These are phyloP conservation scores for Lycodopsis pacificus DNA, from an alignment of 2,797 vertebrate species.

Conservation along the genomic window DNA sequence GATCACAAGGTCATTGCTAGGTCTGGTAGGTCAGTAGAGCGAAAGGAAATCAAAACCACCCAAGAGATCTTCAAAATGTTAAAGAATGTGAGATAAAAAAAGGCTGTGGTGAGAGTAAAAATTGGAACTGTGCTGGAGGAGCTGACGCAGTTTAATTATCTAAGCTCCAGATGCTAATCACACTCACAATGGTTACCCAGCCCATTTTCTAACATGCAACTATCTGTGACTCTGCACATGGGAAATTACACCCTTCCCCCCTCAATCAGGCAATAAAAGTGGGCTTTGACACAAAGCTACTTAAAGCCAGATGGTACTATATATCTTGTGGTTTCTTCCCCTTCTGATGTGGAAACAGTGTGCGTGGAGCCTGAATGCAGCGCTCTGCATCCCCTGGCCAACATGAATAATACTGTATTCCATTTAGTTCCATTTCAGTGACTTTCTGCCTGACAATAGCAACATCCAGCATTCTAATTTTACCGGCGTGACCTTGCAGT, in stretches of 20 bases:
- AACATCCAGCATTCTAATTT: conserved; percentile 67
- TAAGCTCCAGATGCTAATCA: conserved; percentile 79
- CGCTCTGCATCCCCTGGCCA: conserved; percentile 43
- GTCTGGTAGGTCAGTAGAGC: conserved; percentile 5
- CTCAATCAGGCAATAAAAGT: conserved; percentile 79
- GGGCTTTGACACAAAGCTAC: conserved; percentile 78
- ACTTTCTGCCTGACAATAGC: conserved; percentile 72
- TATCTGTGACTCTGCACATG: conserved; percentile 76
- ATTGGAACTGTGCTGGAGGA: conserved; percentile 36
- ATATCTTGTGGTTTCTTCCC: conserved; percentile 76
- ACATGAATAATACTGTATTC: conserved; percentile 52
- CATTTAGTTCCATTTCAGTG: conserved; percentile 69
- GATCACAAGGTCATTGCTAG: conserved; percentile 18
- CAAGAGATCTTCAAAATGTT: conserved; percentile 16
- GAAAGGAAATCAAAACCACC: conserved; percentile 27
- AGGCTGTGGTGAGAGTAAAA: conserved; percentile 13
- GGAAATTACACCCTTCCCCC: conserved; percentile 78
- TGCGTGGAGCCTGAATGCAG: conserved; percentile 49
- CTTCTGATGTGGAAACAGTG: conserved; percentile 69
- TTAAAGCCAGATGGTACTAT: conserved; percentile 77
- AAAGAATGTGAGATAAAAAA: conserved; percentile 3
- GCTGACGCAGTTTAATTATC: conserved; percentile 76
- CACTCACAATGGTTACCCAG: conserved; percentile 72
- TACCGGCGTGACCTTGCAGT: conserved; percentile 58
- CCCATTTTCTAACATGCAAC: conserved; percentile 78